A percentile compares a stretch with the other conserved stretches of the same genome.
Evolutionary conservation across 2,113 vertebrate genomes (phyloP).

Genomic region (Aphelocoma coerulescens): DNA sequence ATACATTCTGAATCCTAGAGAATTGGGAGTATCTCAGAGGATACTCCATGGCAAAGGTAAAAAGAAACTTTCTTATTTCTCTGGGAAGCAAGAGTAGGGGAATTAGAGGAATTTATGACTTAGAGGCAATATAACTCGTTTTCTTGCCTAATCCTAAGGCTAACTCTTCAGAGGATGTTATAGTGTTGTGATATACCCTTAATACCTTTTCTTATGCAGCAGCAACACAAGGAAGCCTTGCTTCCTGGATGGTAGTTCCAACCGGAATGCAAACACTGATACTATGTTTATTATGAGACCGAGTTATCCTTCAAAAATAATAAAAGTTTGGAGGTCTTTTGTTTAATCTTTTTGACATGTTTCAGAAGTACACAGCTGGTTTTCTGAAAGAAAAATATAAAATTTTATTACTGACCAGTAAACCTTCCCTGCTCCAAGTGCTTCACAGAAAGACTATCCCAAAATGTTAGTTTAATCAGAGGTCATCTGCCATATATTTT

Average conservation of each 20-base stretch:
- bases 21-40: background rate
- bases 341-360: background rate
- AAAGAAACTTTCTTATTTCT: background rate
- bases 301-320: background rate
- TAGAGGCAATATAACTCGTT: background rate
- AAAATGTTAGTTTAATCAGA: background rate
- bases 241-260: background rate
- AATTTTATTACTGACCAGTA: background rate
- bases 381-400: background rate
- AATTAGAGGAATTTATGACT: background rate
- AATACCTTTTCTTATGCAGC: background rate
- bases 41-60: background rate
- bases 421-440: background rate
- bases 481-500: background rate
- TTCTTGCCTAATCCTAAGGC: background rate
- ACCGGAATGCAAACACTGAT: accelerated
- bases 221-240: background rate
- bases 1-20: background rate
- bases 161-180: background rate
- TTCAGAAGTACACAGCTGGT: background rate
- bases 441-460: background rate
- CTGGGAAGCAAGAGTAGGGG: background rate
- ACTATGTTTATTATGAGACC: background rate
- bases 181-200: background rate
- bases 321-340: background rate